Evolutionary conservation across 92 coral and sea anemone genomes (phyloP), one percentile per base, ranked within the genome.

Genomic region (Porites lobata): DNA sequence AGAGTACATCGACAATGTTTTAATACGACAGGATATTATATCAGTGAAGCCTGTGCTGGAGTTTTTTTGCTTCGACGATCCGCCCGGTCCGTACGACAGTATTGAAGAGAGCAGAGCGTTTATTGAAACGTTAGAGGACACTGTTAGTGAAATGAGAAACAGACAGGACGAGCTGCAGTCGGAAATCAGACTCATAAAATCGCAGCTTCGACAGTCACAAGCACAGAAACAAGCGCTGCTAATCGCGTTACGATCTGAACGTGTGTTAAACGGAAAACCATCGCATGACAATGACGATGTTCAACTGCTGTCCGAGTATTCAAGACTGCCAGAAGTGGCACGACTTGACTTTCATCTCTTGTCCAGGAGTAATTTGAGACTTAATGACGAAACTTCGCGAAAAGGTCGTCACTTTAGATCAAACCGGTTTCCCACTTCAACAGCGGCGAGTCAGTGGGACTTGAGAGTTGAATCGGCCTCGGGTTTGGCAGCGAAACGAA

Each of bases 161-260:
- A 95, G 77, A 69, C 95, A 96, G 54, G 72, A 75, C 38, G 95
- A 94, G 24, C 83, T 94, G 50, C 76, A 52, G 38, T 87, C 92
- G 15, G 96, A 92, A 38, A 82, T 93, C 32, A 84, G 83, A 78
- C 88, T 93, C 1, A 91, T 96, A 7, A 98, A 94, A 81, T 90
- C 98, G 43, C 99, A 95, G 86, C 93, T 98, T 43, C 91, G 95
- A 5, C 96, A 96, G 59, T 86, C 96, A 8, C 92, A 90, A 72
- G 90, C 95, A 6, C 98, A 98, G 82, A 98, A 94, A 71, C 97
- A 95, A 73, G 99, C 99, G 20, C 78, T 98, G 32, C 74, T 98
- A 8, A 96, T 94, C 9, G 99, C 99, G 1, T 69, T 98, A 65
- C 88, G 99, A 38, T 92, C 95, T 57, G 99, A 98, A 78, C 91